Percentiles rank a stretch among this genome's conserved stretches.
Conservation (phyloP, 64 coral and sea anemone genomes). For the Dendronephthya gigantea region DNA sequence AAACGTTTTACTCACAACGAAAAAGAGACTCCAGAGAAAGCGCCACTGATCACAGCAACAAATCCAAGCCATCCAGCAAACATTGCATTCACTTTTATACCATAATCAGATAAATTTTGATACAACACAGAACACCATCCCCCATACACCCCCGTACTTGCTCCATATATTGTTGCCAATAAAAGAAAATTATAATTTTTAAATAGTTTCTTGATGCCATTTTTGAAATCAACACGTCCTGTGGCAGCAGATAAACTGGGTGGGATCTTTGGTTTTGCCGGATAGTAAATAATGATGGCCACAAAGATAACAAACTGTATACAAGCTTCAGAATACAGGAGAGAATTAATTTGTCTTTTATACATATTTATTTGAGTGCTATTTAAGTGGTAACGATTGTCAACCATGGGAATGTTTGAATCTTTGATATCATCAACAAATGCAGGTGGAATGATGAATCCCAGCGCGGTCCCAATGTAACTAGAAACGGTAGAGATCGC, state of each 20-base stretch:
- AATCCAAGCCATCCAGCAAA: slow-evolving; percentile 81
- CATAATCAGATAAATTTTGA: slow-evolving; percentile 64
- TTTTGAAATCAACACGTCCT: slow-evolving; percentile 69
- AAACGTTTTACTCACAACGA: slow-evolving; percentile 59
- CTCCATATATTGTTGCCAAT: slow-evolving; percentile 66
- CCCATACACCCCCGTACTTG: slow-evolving; percentile 20
- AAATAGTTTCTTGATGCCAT: slow-evolving; percentile 57
- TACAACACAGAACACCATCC: slow-evolving; percentile 89
- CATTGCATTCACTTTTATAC: slow-evolving; percentile 30
- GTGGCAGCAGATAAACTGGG: slow-evolving; percentile 82
- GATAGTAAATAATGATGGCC: slow-evolving; percentile 68
- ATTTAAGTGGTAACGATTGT: background rate
- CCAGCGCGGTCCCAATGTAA: slow-evolving; percentile 28
- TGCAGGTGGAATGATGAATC: slow-evolving; percentile 43
- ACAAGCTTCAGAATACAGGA: slow-evolving; percentile 40
- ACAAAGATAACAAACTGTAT: slow-evolving; percentile 44
- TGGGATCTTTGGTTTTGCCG: slow-evolving; percentile 59
- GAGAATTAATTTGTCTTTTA: background rate
- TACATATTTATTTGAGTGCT: slow-evolving; percentile 31
- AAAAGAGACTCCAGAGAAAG: slow-evolving; percentile 74
- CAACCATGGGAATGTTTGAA: background rate
- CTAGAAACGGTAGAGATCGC: slow-evolving; percentile 41
- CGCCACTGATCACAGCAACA: slow-evolving; percentile 69
- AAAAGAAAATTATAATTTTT: slow-evolving; percentile 71
- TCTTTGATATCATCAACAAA: slow-evolving; percentile 33